These are phyloP conservation scores for Eledone cirrhosa DNA, from an alignment of 2,888 invertebrate species.

Conservation along the genomic window DNA sequence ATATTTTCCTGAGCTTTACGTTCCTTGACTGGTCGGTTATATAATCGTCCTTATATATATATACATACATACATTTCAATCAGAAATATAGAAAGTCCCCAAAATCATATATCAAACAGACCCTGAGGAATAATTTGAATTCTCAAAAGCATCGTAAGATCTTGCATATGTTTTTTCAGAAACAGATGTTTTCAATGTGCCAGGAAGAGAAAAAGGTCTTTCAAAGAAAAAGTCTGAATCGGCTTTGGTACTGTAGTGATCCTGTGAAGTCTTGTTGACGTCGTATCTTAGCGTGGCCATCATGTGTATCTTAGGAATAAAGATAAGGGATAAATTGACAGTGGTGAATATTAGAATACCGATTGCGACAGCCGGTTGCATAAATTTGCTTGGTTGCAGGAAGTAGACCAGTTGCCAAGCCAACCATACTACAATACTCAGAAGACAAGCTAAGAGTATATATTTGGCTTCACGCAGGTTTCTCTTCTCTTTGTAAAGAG, in stretches of 20 bases:
- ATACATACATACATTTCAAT: too few relatives aligned
- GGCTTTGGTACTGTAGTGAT: constrained; percentile 46
- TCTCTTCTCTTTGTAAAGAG: constrained; percentile 84
- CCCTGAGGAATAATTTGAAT: constrained; percentile 20
- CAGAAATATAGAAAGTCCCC: too few relatives aligned
- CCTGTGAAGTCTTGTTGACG: constrained; percentile 46
- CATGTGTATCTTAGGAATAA: constrained; percentile 80
- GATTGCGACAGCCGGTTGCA: constrained; percentile 80
- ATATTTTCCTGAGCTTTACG: too few relatives aligned
- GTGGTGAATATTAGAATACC: constrained; percentile 85
- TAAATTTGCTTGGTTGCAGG: constrained; percentile 48
- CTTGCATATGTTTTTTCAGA: constrained; percentile 50
- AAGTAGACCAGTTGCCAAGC: constrained; percentile 73
- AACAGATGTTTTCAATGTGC: constrained; percentile 44
- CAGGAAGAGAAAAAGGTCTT: constrained; percentile 55
- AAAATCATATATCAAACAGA: not conserved
- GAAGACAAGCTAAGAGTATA: constrained; percentile 85
- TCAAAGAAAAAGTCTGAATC: constrained; percentile 58
- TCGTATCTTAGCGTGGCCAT: constrained; percentile 55
- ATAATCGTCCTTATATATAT: too few relatives aligned
- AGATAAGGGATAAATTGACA: constrained; percentile 89
- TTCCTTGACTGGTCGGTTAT: too few relatives aligned
- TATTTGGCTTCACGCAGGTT: constrained; percentile 92
- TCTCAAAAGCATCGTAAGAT: constrained; percentile 50
- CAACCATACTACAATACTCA: constrained; percentile 77